Conservation (phyloP, 2,797 vertebrate species). For the Tolypeutes matacus region DNA sequence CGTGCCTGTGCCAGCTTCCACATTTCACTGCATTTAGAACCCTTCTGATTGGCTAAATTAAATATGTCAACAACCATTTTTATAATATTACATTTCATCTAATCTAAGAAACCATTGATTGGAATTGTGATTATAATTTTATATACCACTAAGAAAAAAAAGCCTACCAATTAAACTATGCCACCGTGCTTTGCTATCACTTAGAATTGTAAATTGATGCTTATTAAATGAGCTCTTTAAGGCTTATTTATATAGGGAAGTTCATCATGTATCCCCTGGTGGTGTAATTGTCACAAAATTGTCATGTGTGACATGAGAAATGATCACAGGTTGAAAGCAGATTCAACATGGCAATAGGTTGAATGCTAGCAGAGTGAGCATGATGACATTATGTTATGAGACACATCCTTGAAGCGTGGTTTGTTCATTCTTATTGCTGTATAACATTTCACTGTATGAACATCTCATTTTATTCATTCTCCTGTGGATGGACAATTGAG, state of each 20-base stretch:
- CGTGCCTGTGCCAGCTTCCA: not conserved
- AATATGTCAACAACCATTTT: not conserved
- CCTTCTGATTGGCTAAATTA: not conserved
- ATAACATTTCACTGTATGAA: not conserved
- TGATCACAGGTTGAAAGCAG: no score
- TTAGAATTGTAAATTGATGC: conserved; percentile 27
- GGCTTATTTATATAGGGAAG: not conserved
- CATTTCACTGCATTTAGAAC: not conserved
- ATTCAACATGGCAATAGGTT: no score
- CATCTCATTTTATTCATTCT: not conserved
- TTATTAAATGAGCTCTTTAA: conserved; percentile 45
- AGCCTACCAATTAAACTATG: conserved; percentile 3
- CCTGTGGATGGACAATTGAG: not conserved
- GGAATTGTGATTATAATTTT: conserved; percentile 51
- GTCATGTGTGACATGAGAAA: no score
- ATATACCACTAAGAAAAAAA: not conserved
- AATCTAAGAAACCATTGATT: not conserved
- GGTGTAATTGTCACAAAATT: no score
- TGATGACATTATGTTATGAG: not conserved
- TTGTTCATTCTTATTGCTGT: not conserved
- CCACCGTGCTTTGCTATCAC: not conserved
- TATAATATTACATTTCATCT: not conserved
- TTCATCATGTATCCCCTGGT: not conserved
- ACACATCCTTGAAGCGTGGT: not conserved
- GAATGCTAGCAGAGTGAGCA: no score